Conservation (phyloP, 1,140 invertebrate species). For the Mycetomoellerius zeteki region DNA sequence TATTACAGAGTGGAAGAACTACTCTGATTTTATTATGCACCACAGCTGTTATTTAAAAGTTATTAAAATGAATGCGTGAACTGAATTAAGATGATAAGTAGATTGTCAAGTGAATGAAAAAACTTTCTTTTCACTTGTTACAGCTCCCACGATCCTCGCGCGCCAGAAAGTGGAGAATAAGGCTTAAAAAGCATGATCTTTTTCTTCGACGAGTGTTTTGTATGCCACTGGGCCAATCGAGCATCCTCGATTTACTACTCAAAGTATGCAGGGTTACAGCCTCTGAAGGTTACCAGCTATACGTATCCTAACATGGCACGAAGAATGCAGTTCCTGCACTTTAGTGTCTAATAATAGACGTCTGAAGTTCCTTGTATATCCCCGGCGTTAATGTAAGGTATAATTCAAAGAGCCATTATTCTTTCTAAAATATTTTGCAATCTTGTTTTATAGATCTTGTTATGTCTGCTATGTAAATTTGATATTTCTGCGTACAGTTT, state of each 20-base stretch:
- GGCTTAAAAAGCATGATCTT: constrained; percentile 84
- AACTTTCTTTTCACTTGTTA: constrained; percentile 65
- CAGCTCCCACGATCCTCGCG: constrained; percentile 47
- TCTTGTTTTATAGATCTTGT: not conserved
- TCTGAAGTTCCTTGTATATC: constrained; percentile 16
- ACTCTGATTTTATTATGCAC: constrained; percentile 4
- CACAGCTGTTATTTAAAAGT: not conserved
- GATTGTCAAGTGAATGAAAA: constrained; percentile 66
- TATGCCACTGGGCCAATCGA: constrained; percentile 86
- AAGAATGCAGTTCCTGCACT: constrained; percentile 18
- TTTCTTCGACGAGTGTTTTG: constrained; percentile 80
- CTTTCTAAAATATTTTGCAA: not conserved
- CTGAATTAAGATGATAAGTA: constrained; percentile 48
- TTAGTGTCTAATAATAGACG: not conserved
- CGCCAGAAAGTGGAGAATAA: constrained; percentile 84
- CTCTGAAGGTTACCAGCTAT: constrained; percentile 61
- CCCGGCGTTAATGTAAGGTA: not conserved
- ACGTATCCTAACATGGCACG: not conserved
- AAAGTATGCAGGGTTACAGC: constrained; percentile 44
- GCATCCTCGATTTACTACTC: constrained; percentile 78
- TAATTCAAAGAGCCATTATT: not conserved
- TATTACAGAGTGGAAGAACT: not conserved
- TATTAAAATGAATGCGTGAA: not conserved
- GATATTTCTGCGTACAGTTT: not conserved
- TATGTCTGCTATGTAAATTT: constrained; percentile 13